Evolutionary conservation across 2,113 vertebrate species (phyloP), one percentile per base, ranked within the genome.

Genomic region (Oceanodroma tethys): DNA sequence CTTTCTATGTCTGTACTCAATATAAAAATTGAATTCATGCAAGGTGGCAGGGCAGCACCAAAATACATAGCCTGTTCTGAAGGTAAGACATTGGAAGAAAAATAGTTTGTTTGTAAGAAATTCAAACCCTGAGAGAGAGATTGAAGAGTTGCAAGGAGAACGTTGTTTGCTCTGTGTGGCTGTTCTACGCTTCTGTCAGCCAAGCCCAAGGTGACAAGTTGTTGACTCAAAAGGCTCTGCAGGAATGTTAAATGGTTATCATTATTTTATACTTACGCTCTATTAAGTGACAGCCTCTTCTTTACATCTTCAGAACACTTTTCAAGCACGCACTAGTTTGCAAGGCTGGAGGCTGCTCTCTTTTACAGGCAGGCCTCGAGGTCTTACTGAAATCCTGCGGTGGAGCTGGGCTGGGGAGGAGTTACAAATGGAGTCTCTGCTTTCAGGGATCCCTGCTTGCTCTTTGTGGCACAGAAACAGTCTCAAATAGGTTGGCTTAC

Each of bases 201-300:
- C 38, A 48, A 89, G 65, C 52, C 50, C 40, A 90, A 52, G 70
- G 93, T 96, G 95, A 87, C 87, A 87, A 72, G 93, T 19, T 91
- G 86, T 84, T 94, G 76, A 81, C 53, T 93, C 86, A 68, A 26
- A 95, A 84, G 58, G 34, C 73, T 94, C 73, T 82, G 81, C 84
- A 62, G 93, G 78, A 96, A 95, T 85, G 88, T 81, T 97, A 95
- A 95, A 87, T 81, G 80, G 86, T 94, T 95, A 60, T 65, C 18
- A 8, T 94, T 95, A 84, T 91, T 97, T 95, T 93, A 94, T 94
- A 80, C 78, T 82, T 84, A 68, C 0, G 1, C 56, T 79, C 40
- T 62, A 14, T 85, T 94, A 94, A 84, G 70, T 87, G 91, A 82
- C 92, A 91, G 58, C 50, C 36, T 68, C 83, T 65, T 65, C 85